Evolutionary conservation across 2,113 vertebrate genomes (phyloP).

Genomic region (Okapia johnstoni): DNA sequence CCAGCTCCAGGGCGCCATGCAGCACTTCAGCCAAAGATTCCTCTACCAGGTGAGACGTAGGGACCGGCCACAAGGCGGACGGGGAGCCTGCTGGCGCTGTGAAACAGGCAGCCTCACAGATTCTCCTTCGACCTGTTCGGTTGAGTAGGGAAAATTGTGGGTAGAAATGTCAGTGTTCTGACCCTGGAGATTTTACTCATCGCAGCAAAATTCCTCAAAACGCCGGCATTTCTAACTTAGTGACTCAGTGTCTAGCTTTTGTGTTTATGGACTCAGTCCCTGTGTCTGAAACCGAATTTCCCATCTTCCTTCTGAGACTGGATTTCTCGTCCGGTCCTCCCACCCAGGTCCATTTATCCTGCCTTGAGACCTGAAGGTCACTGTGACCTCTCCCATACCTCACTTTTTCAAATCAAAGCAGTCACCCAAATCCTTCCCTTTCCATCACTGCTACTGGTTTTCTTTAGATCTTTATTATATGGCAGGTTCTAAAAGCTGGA

Average conservation of each 20-base stretch:
- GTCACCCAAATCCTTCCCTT: not conserved
- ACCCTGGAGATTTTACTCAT: not conserved
- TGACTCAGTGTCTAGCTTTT: not conserved
- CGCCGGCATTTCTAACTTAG: not conserved
- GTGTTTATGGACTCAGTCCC: not conserved
- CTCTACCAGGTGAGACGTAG: conserved; percentile 91
- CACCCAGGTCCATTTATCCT: not conserved
- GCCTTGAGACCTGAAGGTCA: not conserved
- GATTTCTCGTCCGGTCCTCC: not conserved
- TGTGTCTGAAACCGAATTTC: not conserved
- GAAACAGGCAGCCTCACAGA: accelerated
- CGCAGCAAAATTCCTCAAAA: conserved; percentile 35
- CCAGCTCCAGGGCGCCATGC: conserved; percentile 98
- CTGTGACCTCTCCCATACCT: not conserved
- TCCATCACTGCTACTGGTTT: not conserved
- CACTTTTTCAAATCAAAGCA: not conserved
- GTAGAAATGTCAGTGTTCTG: not conserved
- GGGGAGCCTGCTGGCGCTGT: accelerated
- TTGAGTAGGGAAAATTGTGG: not conserved
- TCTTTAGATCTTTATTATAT: not conserved
- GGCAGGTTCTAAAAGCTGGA: not conserved
- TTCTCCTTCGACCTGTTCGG: not conserved
- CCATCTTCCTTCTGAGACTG: not conserved
- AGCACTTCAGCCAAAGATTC: conserved; percentile 98
- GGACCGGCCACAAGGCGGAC: not conserved